phyloP scores from a whole-genome alignment of 2,888 invertebrate species.

The Augochlorella aurata region DNA sequence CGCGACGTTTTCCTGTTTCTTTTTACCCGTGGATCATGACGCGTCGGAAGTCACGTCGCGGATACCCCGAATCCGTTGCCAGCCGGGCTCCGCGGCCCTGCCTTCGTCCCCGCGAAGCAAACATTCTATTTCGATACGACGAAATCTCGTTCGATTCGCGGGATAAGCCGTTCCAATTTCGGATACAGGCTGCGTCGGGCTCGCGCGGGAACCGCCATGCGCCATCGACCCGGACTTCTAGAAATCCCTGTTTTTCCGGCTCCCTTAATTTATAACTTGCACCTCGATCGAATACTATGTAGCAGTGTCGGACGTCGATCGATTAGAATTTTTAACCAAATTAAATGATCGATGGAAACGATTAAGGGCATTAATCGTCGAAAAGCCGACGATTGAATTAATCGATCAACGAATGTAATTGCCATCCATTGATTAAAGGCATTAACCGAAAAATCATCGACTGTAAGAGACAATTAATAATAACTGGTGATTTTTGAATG shows the following conservation, averaged over 20 bases:
- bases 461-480: no score
- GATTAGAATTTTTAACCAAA: no score
- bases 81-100: neutral
- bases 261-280: neutral
- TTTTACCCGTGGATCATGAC: conserved; percentile 24
- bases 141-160: conserved; percentile 45
- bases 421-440: no score
- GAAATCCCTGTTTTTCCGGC: conserved; percentile 10
- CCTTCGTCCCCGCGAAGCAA: conserved; percentile 26
- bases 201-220: conserved; percentile 5
- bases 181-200: conserved; percentile 21
- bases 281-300: no score
- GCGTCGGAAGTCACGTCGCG: conserved; percentile 39
- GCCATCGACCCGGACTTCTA: conserved; percentile 5
- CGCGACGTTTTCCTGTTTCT: neutral
- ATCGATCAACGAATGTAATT: no score
- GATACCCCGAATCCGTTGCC: conserved; percentile 25
- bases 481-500: no score
- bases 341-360: no score
- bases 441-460: no score
- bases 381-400: no score
- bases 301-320: no score
- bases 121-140: conserved; percentile 50
- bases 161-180: conserved; percentile 48
- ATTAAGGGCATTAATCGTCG: no score